Conservation (phyloP, 92 coral and sea anemone species). For the Diadumene lineata region DNA sequence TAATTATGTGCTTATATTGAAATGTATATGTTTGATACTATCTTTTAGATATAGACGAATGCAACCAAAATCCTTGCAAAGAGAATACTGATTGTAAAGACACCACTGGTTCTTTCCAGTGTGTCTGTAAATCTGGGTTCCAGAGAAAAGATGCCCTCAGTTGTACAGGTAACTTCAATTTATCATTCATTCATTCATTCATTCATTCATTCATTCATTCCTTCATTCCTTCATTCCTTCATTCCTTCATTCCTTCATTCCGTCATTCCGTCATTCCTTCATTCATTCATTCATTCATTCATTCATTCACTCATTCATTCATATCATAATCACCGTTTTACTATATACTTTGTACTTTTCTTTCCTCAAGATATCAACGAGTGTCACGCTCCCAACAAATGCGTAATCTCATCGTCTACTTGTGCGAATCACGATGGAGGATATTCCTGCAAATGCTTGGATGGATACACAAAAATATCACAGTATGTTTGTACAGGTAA, state of each 20-base stretch:
- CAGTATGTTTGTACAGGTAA: constrained; percentile 39
- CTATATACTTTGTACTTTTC: background rate
- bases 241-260: background rate
- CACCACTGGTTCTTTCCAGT: constrained; percentile 50
- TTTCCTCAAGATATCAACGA: constrained; percentile 80
- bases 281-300: background rate
- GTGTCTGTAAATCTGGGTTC: constrained; percentile 64
- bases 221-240: background rate
- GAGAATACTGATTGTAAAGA: constrained; percentile 48
- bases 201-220: background rate
- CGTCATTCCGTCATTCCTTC: too few species aligned
- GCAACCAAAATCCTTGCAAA: constrained; percentile 32
- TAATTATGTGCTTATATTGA: too few species aligned
- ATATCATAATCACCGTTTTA: background rate
- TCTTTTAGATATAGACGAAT: constrained; percentile 63
- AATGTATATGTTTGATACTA: too few species aligned
- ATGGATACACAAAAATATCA: constrained; percentile 21
- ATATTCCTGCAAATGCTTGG: constrained; percentile 62
- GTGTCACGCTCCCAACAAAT: constrained; percentile 40
- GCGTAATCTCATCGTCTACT: constrained; percentile 32
- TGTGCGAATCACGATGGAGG: constrained; percentile 65
- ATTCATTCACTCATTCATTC: background rate
- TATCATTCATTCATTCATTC: background rate
- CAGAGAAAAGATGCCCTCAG: constrained; percentile 12
- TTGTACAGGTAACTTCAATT: constrained; percentile 43